Base-by-base conservation (phyloP, 2,888 invertebrate genomes). In the Lordiphosa andalusiaca region DNA sequence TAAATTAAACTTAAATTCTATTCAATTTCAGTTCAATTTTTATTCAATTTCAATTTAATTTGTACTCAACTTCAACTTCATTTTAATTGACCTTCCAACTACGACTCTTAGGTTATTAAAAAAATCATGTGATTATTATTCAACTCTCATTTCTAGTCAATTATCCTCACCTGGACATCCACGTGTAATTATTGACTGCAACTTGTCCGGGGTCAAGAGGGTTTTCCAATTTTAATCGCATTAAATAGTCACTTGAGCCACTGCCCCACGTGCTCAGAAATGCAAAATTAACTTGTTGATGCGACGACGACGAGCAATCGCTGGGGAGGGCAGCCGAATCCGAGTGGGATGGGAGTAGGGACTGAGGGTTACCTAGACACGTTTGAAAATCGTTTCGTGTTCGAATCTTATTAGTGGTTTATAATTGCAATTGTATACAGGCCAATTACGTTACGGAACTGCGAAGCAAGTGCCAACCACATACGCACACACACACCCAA, bases 391-490 rank as follows among this genome's bases (percentile, higher is more conserved):
- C 82, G 82, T 69, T 84, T 56, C 84, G 70, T 84, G 73, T 73
- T 78, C 78, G 78, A 69, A 77, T 71, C 78, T 72, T 77, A 86
- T 83, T 85, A 85, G 85, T 82, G 86, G 86, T 78, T 76, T 85
- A 81, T 84, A 86, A 86, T 85, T 85, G 85, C 78, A 73, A 71
- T 76, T 82, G 83, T 78, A 85, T 81, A 72, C 84, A 85, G 72
- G 70, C 78, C 78, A 80, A 80, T 80, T 78, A 78, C 46, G 84
- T 77, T 72, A 59, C 75, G 72, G 75, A 75, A 78, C 71, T 67
- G 62, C 56, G 44, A 44, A 44, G 60, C 71, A 71, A 55, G 53
- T 52, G 60, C 21, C 59, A 57, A 41, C 50, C 62, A 48, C 66
- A 53, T 16, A 16, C 44, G 47, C 36, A 41, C 35, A 55, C 19